Conservation (phyloP, 2,888 invertebrate genomes). For the Eugnorisma glareosa region DNA sequence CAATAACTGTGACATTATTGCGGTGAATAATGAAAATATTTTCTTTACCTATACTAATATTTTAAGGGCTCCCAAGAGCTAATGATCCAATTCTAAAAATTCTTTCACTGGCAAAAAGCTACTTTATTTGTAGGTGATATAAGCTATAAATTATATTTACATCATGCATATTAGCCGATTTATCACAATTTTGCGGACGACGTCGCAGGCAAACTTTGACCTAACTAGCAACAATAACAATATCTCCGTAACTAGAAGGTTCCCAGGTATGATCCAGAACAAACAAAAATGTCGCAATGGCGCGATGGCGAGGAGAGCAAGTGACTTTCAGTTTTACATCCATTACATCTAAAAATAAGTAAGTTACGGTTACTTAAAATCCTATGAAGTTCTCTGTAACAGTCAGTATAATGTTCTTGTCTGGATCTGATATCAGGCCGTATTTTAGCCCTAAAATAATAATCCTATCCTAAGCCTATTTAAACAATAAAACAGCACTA, state of each 20-base stretch:
- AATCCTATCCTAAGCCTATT: constrained; percentile 15
- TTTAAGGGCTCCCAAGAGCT: too few relatives aligned
- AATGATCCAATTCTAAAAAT: too few relatives aligned
- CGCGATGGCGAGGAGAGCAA: neutral
- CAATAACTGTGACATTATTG: neutral
- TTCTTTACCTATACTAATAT: too few relatives aligned
- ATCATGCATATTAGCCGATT: too few relatives aligned
- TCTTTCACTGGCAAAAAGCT: too few relatives aligned
- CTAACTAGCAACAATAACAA: too few relatives aligned
- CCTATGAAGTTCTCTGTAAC: neutral
- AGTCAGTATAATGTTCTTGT: neutral
- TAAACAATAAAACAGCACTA: constrained; percentile 53
- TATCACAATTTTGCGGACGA: too few relatives aligned
- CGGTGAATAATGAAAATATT: neutral
- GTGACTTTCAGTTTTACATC: neutral
- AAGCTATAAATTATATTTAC: too few relatives aligned
- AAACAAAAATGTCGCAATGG: neutral
- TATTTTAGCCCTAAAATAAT: constrained; percentile 38
- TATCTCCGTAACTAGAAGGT: neutral
- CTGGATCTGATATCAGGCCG: neutral
- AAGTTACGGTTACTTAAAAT: neutral
- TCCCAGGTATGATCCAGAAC: neutral
- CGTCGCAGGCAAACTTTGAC: too few relatives aligned
- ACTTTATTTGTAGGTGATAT: too few relatives aligned
- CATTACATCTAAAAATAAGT: neutral